A percentile compares a stretch with the other conserved stretches of the same genome.
These are phyloP conservation scores for Branchipolynoe longqiensis DNA, from an alignment of 2,888 invertebrate species.

Conservation along the genomic window DNA sequence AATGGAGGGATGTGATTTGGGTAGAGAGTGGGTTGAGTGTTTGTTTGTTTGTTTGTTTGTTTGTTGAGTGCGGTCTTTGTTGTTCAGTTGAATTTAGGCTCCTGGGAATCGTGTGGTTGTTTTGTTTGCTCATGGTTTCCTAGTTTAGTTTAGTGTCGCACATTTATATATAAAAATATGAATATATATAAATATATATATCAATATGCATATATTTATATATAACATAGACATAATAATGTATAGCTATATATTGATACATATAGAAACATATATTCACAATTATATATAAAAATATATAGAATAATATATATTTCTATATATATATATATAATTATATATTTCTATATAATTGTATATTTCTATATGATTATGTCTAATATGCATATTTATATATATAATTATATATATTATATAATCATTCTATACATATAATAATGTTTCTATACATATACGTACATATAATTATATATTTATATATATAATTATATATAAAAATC, in stretches of 20 bases:
- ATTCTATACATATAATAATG: background rate
- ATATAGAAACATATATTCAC: background rate
- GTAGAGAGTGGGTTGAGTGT: too few relatives aligned
- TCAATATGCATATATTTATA: too few relatives aligned
- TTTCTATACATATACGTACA: conserved; percentile 56
- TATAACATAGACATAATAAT: too few relatives aligned
- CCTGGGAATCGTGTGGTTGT: too few relatives aligned
- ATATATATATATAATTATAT: conserved; percentile 60
- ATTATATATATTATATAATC: background rate
- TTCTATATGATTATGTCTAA: conserved; percentile 60
- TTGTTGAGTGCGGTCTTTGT: too few relatives aligned
- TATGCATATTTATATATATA: background rate
- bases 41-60: too few relatives aligned
- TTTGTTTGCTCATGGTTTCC: too few relatives aligned
- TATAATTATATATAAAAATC: conserved; percentile 60
- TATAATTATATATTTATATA: conserved; percentile 57
- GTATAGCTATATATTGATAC: background rate
- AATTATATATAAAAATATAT: background rate
- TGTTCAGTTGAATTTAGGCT: too few relatives aligned
- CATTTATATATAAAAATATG: too few relatives aligned
- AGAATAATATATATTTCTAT: background rate
- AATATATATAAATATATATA: too few relatives aligned
- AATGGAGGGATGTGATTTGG: too few relatives aligned
- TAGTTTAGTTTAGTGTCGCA: too few relatives aligned
- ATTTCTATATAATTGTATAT: conserved; percentile 55